These are phyloP conservation scores for Beris morrisii DNA, from an alignment of 2,888 invertebrate genomes.

Conservation along the genomic window DNA sequence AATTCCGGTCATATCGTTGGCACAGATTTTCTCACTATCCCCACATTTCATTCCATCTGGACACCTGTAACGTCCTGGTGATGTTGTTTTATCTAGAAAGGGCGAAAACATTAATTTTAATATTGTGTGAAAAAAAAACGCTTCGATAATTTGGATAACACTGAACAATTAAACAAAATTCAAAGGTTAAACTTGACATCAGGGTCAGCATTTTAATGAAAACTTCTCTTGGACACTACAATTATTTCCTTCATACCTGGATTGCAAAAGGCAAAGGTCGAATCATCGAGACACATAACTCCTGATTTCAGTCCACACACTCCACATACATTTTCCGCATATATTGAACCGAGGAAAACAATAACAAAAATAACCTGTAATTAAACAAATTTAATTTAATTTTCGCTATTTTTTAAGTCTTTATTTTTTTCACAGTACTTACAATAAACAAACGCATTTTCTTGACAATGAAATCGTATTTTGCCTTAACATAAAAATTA, in stretches of 20 bases:
- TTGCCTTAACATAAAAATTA: too few species aligned
- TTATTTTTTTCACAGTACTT: too few species aligned
- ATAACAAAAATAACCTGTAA: too few species aligned
- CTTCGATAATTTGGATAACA: background rate
- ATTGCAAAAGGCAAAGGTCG: slow-evolving; percentile 19
- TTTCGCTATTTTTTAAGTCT: too few species aligned
- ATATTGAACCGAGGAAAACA: too few species aligned
- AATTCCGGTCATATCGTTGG: background rate
- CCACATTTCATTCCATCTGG: slow-evolving; percentile 17
- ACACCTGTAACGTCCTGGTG: slow-evolving; percentile 13
- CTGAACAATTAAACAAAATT: background rate
- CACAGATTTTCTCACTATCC: slow-evolving; percentile 3
- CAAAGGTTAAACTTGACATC: too few species aligned
- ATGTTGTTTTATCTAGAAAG: background rate
- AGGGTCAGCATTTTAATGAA: too few species aligned
- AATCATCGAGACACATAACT: slow-evolving; percentile 20
- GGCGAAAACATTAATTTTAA: too few species aligned
- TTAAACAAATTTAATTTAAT: too few species aligned
- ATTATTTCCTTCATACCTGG: slow-evolving; percentile 2
- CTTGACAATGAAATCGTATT: too few species aligned
- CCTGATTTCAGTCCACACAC: slow-evolving; percentile 10
- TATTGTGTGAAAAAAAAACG: background rate
- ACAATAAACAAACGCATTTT: too few species aligned
- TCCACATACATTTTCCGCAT: slow-evolving; percentile 20
- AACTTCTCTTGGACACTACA: background rate